Evolutionary conservation across 2,888 invertebrate genomes (phyloP), one percentile per base, ranked within the genome.

Genomic region (Stenurella melanura): DNA sequence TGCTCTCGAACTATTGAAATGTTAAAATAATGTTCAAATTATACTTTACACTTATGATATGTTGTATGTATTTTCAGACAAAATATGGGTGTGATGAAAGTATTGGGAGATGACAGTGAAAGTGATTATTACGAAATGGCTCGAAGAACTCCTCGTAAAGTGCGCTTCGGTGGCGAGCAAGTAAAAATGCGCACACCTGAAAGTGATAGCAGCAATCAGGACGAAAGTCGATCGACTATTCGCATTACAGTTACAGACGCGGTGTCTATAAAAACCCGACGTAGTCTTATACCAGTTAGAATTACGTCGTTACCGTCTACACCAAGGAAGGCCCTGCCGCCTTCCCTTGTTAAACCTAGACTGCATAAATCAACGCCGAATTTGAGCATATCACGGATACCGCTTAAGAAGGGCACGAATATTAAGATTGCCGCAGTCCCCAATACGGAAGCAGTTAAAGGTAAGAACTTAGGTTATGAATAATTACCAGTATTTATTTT

Each of bases 121-220:
- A 92, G 93, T 73, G 93, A 93, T 79, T 91, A 90, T 11, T 88
- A 89, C 72, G 87, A 87, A 69, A 85, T 85, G 73, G 79, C 86
- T 42, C 91, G 93, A 21, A 91, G 92, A 81, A 93, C 93, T 0
- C 92, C 93, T 0, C 93, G 95, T 86, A 92, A 95, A 85, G 96
- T 96, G 10, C 93, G 95, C 67, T 96, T 96, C 83, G 96, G 96
- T 5, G 96, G 96, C n/a, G 96, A 96, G 89, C 92, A 95, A 80
- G 94, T 96, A 4, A 96, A 96, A 90, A 92, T 96, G 89, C 90
- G 96, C 79, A 96, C 96, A 15, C 96, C 96, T 0, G 96, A 96
- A 82, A 96, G 95, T 87, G 96, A 96, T 86, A 93, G 93, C 72
- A 90, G 93, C 34, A 90, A 92, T 66, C 92, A 92, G 83, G 92